Evolutionary conservation across 1,140 invertebrate genomes (phyloP).

Genomic region (Pantala flavescens): DNA sequence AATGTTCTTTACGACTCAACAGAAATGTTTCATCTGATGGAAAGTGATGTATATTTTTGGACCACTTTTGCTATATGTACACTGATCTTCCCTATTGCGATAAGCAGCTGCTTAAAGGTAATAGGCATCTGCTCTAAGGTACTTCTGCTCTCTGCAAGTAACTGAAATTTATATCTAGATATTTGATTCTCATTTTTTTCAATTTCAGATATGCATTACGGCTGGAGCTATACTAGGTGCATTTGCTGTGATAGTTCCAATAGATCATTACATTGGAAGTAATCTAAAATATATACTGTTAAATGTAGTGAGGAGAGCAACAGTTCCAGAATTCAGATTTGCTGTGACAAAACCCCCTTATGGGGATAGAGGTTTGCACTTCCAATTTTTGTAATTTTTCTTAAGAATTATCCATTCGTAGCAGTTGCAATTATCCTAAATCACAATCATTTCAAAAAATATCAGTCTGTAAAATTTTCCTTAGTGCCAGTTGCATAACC

Average conservation of each 20-base stretch:
- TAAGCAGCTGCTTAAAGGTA: too few species aligned
- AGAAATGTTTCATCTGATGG: conserved; percentile 45
- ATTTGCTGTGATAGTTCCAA: conserved; percentile 46
- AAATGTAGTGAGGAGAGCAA: conserved; percentile 49
- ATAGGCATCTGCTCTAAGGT: too few species aligned
- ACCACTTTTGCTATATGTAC: conserved; percentile 42
- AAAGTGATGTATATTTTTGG: conserved; percentile 50
- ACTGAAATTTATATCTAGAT: neutral
- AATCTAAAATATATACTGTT: conserved; percentile 59
- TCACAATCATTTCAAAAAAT: too few species aligned
- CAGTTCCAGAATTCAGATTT: conserved; percentile 43
- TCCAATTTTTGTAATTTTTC: too few species aligned
- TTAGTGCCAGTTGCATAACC: too few species aligned
- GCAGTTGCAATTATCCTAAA: too few species aligned
- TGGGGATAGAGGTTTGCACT: conserved; percentile 44
- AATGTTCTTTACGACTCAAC: conserved; percentile 27
- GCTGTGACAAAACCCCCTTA: conserved; percentile 50
- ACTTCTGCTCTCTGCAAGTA: too few species aligned
- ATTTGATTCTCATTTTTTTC: neutral
- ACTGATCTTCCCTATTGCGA: conserved; percentile 38
- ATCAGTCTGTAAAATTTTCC: neutral
- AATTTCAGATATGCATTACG: conserved; percentile 44
- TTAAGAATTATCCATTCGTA: too few species aligned
- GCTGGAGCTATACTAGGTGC: conserved; percentile 50
- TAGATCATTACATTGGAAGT: conserved; percentile 52